phyloP scores from a whole-genome alignment of 1,140 invertebrate genomes.

The Sipha flava region DNA sequence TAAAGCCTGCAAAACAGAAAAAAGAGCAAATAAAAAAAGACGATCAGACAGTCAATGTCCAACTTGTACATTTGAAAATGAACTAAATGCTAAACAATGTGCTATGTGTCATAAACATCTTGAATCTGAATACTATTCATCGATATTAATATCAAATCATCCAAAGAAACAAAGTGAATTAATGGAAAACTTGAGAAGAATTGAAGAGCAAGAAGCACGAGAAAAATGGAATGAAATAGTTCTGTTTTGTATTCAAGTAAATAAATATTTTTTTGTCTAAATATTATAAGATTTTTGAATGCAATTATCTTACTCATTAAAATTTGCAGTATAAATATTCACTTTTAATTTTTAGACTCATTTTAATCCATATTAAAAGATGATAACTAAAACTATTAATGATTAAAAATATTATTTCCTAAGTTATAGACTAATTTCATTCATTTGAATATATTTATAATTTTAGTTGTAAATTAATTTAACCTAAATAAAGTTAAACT shows the following conservation, averaged over 20 bases:
- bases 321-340: not conserved
- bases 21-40: constrained; percentile 20
- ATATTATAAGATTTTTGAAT: not conserved
- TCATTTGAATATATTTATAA: too few relatives aligned
- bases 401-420: too few relatives aligned
- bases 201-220: constrained; percentile 72
- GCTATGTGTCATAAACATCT: constrained; percentile 64
- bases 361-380: too few relatives aligned
- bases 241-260: constrained; percentile 68
- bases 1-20: constrained; percentile 63
- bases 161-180: constrained; percentile 62
- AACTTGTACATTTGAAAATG: constrained; percentile 73
- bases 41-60: constrained; percentile 47
- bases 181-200: constrained; percentile 70
- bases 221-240: constrained; percentile 78
- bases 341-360: too few relatives aligned
- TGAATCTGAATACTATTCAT: constrained; percentile 21
- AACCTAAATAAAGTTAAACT: too few relatives aligned
- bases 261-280: constrained; percentile 36
- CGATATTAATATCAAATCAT: constrained; percentile 24
- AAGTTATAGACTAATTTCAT: too few relatives aligned
- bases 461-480: too few relatives aligned
- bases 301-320: not conserved
- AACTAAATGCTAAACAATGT: constrained; percentile 57
- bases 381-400: too few relatives aligned